These are phyloP conservation scores for Dascillus cervinus DNA, from an alignment of 2,888 invertebrate species.

Conservation along the genomic window DNA sequence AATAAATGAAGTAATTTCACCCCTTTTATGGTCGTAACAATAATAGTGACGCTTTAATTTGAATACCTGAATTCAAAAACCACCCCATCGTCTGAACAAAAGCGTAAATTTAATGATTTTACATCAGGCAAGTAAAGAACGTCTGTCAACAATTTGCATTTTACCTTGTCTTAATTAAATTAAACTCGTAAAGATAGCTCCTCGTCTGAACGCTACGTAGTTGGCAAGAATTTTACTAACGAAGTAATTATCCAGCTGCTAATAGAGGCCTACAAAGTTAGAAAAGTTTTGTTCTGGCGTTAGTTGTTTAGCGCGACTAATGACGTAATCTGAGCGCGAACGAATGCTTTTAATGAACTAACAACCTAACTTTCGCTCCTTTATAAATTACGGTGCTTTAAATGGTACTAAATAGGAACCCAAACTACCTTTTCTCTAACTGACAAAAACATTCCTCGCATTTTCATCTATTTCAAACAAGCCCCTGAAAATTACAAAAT, in stretches of 20 bases:
- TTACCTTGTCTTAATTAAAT: slow-evolving; percentile 40
- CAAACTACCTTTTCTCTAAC: no score
- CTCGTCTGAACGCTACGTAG: slow-evolving; percentile 28
- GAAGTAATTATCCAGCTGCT: slow-evolving; percentile 42
- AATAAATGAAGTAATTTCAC: no score
- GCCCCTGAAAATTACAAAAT: no score
- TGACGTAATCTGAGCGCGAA: slow-evolving; percentile 52
- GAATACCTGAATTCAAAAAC: not conserved
- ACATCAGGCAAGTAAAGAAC: slow-evolving; percentile 31
- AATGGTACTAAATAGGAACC: no score
- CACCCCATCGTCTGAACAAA: slow-evolving; percentile 6
- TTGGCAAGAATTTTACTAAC: slow-evolving; percentile 43
- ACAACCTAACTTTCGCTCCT: no score
- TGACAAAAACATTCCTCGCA: no score
- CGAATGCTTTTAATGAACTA: slow-evolving; percentile 13
- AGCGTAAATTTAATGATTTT: slow-evolving; percentile 26
- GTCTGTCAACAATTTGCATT: slow-evolving; percentile 36
- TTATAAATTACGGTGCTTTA: no score
- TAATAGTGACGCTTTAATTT: no score
- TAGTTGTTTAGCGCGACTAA: slow-evolving; percentile 51
- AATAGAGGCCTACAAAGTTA: slow-evolving; percentile 35
- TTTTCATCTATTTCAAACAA: no score
- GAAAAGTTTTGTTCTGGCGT: slow-evolving; percentile 38
- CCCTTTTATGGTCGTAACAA: no score
- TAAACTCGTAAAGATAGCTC: slow-evolving; percentile 37